Evolutionary conservation across 2,113 vertebrate species (phyloP).

Genomic region (Myotis lucifugus): DNA sequence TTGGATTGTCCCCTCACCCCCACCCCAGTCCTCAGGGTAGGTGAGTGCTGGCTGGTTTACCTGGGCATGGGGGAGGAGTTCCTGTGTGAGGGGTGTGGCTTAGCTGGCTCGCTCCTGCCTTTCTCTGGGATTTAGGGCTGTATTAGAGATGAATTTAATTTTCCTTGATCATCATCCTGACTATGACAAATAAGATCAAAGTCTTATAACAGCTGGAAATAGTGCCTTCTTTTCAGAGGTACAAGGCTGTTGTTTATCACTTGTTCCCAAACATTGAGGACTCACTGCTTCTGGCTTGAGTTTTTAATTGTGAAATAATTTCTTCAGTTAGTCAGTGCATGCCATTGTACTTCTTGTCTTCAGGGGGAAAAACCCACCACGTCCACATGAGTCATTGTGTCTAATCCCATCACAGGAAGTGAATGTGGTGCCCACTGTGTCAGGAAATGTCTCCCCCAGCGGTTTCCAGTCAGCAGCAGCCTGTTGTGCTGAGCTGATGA

Average conservation of each 20-base stretch:
- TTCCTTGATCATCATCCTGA: constrained; percentile 13
- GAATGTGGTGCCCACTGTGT: not conserved
- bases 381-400: constrained; percentile 18
- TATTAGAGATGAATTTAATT: not conserved
- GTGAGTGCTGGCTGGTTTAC: not conserved
- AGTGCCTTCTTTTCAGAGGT: constrained; percentile 31
- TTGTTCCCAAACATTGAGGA: not conserved
- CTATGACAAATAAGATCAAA: not conserved
- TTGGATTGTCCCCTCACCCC: not conserved
- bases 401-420: not conserved
- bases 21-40: not conserved
- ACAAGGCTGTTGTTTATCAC: constrained; percentile 10
- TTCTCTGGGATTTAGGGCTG: not conserved
- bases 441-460: not conserved
- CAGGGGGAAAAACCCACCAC: not conserved
- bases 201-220: not conserved
- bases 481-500: not conserved
- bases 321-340: not conserved
- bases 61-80: not conserved
- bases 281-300: constrained; percentile 2
- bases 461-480: not conserved
- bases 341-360: not conserved
- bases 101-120: not conserved
- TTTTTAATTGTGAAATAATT: not conserved
- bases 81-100: not conserved